These are phyloP conservation scores for Parauchenoglanis ngamensis DNA, from an alignment of 2,797 vertebrate genomes.

Conservation along the genomic window DNA sequence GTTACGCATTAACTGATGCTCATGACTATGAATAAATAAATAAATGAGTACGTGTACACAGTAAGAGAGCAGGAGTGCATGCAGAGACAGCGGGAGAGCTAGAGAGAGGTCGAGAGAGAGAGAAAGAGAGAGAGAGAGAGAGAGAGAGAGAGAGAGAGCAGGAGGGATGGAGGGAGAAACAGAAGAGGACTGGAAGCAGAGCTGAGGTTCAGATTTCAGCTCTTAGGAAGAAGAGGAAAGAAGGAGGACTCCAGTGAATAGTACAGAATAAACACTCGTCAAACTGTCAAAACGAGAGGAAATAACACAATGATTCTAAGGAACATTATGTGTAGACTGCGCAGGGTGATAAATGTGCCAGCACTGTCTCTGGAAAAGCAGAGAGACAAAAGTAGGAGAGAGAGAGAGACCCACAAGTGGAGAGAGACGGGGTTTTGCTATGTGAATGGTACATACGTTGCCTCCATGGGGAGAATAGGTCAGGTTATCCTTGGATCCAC, in stretches of 20 bases:
- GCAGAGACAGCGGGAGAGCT: too few relatives aligned
- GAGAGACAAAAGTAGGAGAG: conserved; percentile 18
- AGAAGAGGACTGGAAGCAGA: background rate
- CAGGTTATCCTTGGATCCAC: conserved; percentile 76
- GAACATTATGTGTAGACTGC: background rate
- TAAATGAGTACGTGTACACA: too few relatives aligned
- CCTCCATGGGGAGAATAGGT: conserved; percentile 67
- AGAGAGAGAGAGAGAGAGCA: conserved; percentile 43
- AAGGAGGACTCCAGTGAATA: background rate
- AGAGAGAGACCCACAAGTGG: background rate
- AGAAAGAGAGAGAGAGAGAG: conserved; percentile 4
- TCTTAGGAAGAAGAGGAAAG: background rate
- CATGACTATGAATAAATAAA: too few relatives aligned
- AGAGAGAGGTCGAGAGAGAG: conserved; percentile 5
- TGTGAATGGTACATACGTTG: conserved; percentile 70
- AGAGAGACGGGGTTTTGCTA: background rate
- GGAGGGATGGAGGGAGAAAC: conserved; percentile 34
- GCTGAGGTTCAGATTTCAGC: background rate
- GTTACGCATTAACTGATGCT: too few relatives aligned
- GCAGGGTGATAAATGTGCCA: background rate
- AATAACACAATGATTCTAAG: background rate
- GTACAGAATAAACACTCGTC: background rate
- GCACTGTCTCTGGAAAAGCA: background rate
- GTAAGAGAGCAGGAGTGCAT: too few relatives aligned
- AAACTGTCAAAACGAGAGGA: background rate